Base-by-base conservation (phyloP, 2,888 invertebrate species). In the Agrilus biguttatus region DNA sequence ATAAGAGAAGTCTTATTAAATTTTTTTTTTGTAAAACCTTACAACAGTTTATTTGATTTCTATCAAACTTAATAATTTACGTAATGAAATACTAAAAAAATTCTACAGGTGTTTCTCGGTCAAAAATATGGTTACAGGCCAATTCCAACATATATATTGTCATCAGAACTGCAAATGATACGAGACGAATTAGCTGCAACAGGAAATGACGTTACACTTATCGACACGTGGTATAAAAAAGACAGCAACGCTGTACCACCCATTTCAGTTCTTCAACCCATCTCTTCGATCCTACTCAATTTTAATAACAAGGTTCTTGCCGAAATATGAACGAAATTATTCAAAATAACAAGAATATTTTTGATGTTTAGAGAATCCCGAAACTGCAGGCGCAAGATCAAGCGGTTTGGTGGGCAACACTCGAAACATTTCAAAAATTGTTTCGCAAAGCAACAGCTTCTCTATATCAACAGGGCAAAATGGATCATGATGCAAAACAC, bases 51-150 rank as follows among this genome's bases (percentile, higher is more conserved):
- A n/a, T n/a, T n/a, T n/a, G n/a, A n/a, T n/a, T n/a, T n/a, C n/a
- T n/a, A n/a, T n/a, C n/a, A n/a, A n/a, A n/a, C n/a, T n/a, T n/a
- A n/a, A n/a, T 17, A 17, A 17, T 17, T 17, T 17, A 17, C 4
- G 17, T 17, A 19, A 12, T 35, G 13, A 10, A n/a, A 45, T 14
- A n/a, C 34, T 23, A 38, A 33, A 10, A 28, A 12, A 28, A 21
- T 39, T 37, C 10, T 32, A 13, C 51, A 83, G 83, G 82, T 93
- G 40, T 96, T 97, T 59, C 70, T 96, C 14, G 96, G 96, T 0
- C 96, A 97, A 69, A 97, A 97, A 66, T 97, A 97, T 66, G 97
- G 97, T 14, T 97, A 97, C 66, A 79, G 97, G 12, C 96, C 97
- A 0, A 90, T 97, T 51, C 97, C 96, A 1, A 93, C 95, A 0